Base-by-base conservation (phyloP, 2,797 vertebrate genomes). In the Danio kyathit region DNA sequence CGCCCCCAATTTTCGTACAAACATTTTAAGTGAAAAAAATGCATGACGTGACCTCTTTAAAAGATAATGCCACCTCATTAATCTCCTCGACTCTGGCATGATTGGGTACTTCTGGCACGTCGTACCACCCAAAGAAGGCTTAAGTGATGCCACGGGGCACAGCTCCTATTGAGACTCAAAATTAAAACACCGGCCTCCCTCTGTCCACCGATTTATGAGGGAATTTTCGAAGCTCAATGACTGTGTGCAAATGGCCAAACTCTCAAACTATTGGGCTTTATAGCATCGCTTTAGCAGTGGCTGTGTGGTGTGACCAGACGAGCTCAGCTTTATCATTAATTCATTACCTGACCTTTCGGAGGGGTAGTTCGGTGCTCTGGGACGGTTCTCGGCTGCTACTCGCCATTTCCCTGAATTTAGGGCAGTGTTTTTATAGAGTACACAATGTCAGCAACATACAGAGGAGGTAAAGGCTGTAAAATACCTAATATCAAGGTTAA, bases 311-410 rank as follows among this genome's bases (percentile, higher is more conserved):
- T n/a, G 44, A 40, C 44, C 10, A 0, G 3, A 74, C 21, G 38
- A 63, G 72, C 72, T 61, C 72, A 29, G 63, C 40, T 44, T 76
- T 29, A 76, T 65, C 41, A 44, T 65, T 54, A 76, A 64, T 76
- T 76, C 60, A 76, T 65, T 29, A 19, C 49, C 61, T 76, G 74
- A 74, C 73, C 73, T 74, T 74, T 74, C 16, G 5, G 14, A 63
- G 44, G 44, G 29, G 14, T 43, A 64, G 60, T 65, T 76, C 44
- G 60, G 41, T 76, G 75, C 63, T 56, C 14, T 21, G 63, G 63
- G 41, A 57, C 5, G 5, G 12, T 46, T 54, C 40, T 38, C 38
- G 56, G 6, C 40, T 51, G 16, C n/a, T 40, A 41, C 9, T 52
- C 1, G 5, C 13, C 7, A 43, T 12, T n/a, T 14, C 9, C 9